These are phyloP conservation scores for Alfaro cultratus DNA, from an alignment of 2,797 vertebrate species.

Conservation along the genomic window DNA sequence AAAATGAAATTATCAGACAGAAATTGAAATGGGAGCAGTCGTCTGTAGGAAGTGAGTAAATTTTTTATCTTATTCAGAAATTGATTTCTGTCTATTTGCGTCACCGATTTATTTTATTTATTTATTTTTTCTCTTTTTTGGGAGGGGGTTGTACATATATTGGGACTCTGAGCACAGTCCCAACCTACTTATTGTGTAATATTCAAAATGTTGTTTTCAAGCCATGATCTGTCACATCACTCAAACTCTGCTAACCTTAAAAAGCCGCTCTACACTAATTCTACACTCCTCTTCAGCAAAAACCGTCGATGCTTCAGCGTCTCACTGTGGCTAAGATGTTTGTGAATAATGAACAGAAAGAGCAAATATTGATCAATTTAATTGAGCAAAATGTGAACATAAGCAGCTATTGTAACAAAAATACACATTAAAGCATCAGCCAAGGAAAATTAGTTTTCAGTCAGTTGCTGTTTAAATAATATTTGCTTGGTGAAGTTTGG, in stretches of 20 bases:
- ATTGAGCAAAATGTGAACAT: neutral
- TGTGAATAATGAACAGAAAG: neutral
- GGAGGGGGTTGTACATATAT: neutral
- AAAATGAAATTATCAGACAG: slow-evolving; percentile 7
- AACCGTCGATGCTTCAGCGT: neutral
- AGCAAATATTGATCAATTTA: neutral
- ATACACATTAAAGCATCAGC: neutral
- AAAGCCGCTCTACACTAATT: no score
- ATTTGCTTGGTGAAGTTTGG: neutral
- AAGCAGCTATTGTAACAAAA: neutral
- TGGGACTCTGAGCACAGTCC: neutral
- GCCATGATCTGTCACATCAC: neutral
- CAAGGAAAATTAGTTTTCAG: neutral
- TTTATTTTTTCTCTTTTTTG: neutral
- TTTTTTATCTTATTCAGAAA: neutral
- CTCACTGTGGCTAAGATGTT: neutral
- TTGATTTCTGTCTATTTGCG: neutral
- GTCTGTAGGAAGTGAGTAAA: neutral
- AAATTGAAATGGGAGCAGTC: slow-evolving; percentile 11
- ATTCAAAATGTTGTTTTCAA: neutral
- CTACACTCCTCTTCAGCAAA: neutral
- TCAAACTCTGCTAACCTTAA: neutral
- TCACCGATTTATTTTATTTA: neutral
- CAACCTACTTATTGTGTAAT: neutral
- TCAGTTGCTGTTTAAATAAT: neutral